Base-by-base conservation (phyloP, 2,797 vertebrate species). In the Sebastes steindachneri region DNA sequence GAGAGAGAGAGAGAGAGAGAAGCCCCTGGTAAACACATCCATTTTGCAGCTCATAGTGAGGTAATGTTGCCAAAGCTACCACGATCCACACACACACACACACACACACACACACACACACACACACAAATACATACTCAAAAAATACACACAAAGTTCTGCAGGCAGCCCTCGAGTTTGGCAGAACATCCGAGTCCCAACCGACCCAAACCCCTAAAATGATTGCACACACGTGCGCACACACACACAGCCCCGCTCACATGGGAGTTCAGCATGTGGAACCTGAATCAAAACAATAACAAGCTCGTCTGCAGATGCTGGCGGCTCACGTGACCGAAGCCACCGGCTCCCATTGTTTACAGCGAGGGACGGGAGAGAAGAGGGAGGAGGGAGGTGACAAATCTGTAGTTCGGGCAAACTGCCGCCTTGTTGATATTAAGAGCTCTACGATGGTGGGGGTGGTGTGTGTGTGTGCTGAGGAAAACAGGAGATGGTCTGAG, bases 251-350 rank as follows among this genome's bases (percentile, higher is more conserved):
- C 29, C 57, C 9, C 4, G 29, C 69, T 87, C 91, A 80, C 88
- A 91, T 33, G 25, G 63, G 69, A 92, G 91, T 89, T 89, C 81
- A 87, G 78, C 76, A 58, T 86, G 88, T 79, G 88, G 82, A 91
- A 75, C 59, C 80, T 60, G 79, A 91, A 88, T 88, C 86, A 91
- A 93, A 94, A 92, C 91, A 93, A 94, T 85, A 93, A 90, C 91
- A 93, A 86, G 31, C 74, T 85, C 70, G 35, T 69, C 78, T 77
- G 85, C 89, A 89, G 86, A 92, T 86, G 89, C 89, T 86, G 58
- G 77, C 26, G 9, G 80, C 33, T 75, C 92, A 91, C 45, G 66
- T 91, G 87, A 90, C 80, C 55, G 3, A 75, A 89, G 86, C 84
- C 73, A 77, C 78, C 9, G 81, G 79, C 78, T 86, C 68, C 67